Evolutionary conservation across 2,113 vertebrate genomes (phyloP).

Genomic region (Psophia crepitans): DNA sequence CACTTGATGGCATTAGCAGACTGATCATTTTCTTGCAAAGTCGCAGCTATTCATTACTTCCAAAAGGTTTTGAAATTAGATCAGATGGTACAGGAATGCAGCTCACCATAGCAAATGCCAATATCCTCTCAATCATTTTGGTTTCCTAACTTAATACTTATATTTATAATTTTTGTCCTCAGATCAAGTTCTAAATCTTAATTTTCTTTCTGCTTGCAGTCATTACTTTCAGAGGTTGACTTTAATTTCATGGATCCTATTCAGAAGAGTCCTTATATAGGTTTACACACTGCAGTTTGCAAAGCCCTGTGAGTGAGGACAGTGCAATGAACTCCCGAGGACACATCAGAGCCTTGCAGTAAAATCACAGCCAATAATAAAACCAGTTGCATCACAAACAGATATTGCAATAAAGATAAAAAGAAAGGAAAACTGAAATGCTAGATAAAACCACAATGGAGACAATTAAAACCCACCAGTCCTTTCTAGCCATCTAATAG

Average conservation of each 20-base stretch:
- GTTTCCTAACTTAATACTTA: not conserved
- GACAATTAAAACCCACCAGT: not conserved
- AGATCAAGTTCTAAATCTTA: not conserved
- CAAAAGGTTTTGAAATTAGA: constrained; percentile 28
- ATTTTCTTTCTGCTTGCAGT: not conserved
- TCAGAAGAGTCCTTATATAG: not conserved
- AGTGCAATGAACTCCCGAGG: not conserved
- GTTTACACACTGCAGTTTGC: not conserved
- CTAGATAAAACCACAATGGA: not conserved
- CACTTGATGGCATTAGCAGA: constrained; percentile 19
- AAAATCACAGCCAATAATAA: not conserved
- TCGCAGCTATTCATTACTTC: constrained; percentile 1
- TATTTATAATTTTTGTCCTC: not conserved
- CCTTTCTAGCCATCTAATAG: not conserved
- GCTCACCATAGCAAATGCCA: not conserved
- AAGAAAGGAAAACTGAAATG: not conserved
- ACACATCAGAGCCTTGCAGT: not conserved
- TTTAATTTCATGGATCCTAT: not conserved
- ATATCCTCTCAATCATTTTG: not conserved
- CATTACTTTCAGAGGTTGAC: not conserved
- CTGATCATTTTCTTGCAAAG: not conserved
- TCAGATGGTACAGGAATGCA: not conserved
- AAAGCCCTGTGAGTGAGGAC: not conserved
- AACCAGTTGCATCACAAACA: not conserved
- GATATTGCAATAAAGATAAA: not conserved